A percentile compares a stretch with the other conserved stretches of the same genome.
Evolutionary conservation across 1,140 invertebrate genomes (phyloP).

Genomic region (Pseudomyrmex pallidus): DNA sequence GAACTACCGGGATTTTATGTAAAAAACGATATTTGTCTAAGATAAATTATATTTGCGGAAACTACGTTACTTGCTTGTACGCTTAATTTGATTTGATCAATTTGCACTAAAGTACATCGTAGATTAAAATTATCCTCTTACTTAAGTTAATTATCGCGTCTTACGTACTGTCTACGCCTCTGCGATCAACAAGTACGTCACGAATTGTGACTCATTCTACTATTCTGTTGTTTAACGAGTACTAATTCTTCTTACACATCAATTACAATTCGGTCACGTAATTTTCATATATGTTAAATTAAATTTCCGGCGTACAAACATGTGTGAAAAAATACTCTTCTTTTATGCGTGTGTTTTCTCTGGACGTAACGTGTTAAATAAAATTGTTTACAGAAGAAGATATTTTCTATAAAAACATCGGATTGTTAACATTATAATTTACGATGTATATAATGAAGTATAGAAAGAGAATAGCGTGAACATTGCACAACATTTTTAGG

Average conservation of each 20-base stretch:
- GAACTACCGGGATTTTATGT: no score
- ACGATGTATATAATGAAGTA: not conserved
- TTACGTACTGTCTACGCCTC: slow-evolving; percentile 79
- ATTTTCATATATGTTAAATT: slow-evolving; percentile 38
- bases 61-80: not conserved
- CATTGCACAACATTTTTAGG: slow-evolving; percentile 82
- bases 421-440: not conserved
- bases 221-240: slow-evolving; percentile 34
- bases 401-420: not conserved
- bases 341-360: no score
- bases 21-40: not conserved
- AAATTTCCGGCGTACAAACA: not conserved
- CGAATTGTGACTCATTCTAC: slow-evolving; percentile 64
- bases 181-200: slow-evolving; percentile 77
- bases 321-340: no score
- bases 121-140: slow-evolving; percentile 78
- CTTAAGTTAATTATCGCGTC: slow-evolving; percentile 82
- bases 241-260: slow-evolving; percentile 57
- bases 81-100: slow-evolving; percentile 75
- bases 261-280: slow-evolving; percentile 48
- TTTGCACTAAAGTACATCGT: slow-evolving; percentile 71
- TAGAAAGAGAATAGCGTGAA: not conserved
- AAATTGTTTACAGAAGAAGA: not conserved
- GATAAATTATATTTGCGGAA: not conserved
- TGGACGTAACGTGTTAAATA: not conserved